Percentiles rank a stretch among this genome's conserved stretches.
Evolutionary conservation across 2,888 invertebrate species (phyloP).

Genomic region (Apodemia duryi): DNA sequence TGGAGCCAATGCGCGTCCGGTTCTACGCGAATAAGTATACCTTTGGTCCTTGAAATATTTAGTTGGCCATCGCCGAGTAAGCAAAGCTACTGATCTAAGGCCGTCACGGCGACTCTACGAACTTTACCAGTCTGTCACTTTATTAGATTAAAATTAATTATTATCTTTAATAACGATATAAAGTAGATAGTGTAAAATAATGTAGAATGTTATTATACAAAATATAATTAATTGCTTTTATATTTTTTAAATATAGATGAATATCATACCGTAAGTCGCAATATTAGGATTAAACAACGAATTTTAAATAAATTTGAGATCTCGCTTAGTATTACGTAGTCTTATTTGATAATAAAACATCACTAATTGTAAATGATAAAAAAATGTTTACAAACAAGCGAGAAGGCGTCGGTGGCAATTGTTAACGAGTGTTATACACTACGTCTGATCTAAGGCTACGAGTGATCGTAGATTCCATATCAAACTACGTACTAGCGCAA

Average conservation of each 20-base stretch:
- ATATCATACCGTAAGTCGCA: constrained; percentile 67
- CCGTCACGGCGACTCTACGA: constrained; percentile 78
- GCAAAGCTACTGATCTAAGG: constrained; percentile 79
- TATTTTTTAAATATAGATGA: constrained; percentile 61
- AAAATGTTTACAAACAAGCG: constrained; percentile 68
- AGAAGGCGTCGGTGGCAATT: constrained; percentile 37
- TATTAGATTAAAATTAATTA: constrained; percentile 80
- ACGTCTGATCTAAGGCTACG: constrained; percentile 18
- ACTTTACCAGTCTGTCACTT: constrained; percentile 79
- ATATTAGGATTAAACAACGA: constrained; percentile 74
- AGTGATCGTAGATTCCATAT: constrained; percentile 13
- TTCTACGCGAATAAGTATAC: constrained; percentile 78
- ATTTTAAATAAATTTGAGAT: constrained; percentile 79
- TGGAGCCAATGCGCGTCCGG: constrained; percentile 77
- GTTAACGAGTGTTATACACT: constrained; percentile 21
- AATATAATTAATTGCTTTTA: constrained; percentile 78
- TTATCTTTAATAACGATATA: constrained; percentile 76
- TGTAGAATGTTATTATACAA: constrained; percentile 76
- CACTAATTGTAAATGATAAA: constrained; percentile 73
- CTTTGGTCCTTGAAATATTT: constrained; percentile 78
- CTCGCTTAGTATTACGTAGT: constrained; percentile 79
- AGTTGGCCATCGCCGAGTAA: constrained; percentile 78
- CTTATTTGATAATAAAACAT: constrained; percentile 77
- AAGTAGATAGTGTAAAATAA: constrained; percentile 78
- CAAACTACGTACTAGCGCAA: neutral